Evolutionary conservation across 2,113 vertebrate genomes (phyloP), one percentile per base, ranked within the genome.

Genomic region (Bubo scandiacus): DNA sequence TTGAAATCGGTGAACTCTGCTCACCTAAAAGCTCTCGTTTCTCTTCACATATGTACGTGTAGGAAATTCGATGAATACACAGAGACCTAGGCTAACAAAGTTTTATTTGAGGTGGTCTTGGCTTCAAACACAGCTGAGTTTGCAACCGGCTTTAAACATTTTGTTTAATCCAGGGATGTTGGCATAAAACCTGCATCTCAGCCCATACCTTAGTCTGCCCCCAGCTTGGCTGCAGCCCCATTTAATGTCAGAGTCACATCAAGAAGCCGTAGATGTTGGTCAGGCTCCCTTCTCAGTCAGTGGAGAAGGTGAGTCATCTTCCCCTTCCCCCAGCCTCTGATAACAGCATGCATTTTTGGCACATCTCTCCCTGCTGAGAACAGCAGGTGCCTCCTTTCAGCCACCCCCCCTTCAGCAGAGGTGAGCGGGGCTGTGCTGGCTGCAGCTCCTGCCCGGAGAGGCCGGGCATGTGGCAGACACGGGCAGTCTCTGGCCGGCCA

Each of bases 381-480:
- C 1, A 57, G 49, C n/a, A 55, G 52, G 21, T 55, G 47, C 21
- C 49, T 85, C 18, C 52, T 78, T 58, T 23, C 22, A 58, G 71
- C 16, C 67, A 32, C 25, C 11, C 6, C 3, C 3, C 27, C 52
- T 80, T 36, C 36, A 36, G 34, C 12, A 71, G 78, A 11, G 19
- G 15, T 16, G 13, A 22, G n/a, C 1, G 0, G n/a, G 66, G 78
- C 25, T 9, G 7, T 43, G 43, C 34, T 5, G 0, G 38, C 42
- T 45, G 54, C 10, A 3, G 17, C 5, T 67, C 45, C 47, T 23
- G 20, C 34, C 25, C 1, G 0, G 30, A 55, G 30, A 70, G 32
- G 38, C 36, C 0, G 0, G 18, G 13, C 1, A 0, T 70, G 58
- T 1, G 2, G 43, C 73, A 88, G 67, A 51, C 14, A 21, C 0